Evolutionary conservation across 2,888 invertebrate genomes (phyloP), one percentile per base, ranked within the genome.

Genomic region (Leptinotarsa tumamoca): DNA sequence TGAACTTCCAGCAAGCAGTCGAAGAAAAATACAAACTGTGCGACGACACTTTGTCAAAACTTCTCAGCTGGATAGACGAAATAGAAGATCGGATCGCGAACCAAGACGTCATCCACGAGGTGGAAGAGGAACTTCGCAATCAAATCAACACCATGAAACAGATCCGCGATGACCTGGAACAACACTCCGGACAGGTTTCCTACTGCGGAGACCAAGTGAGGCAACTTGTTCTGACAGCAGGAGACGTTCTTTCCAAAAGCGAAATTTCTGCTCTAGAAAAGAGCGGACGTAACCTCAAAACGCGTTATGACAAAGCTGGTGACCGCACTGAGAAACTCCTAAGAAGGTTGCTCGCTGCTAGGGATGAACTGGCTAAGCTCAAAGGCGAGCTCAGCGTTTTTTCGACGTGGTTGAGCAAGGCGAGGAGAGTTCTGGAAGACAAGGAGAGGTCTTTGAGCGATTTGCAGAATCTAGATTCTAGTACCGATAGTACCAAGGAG

Each of bases 1-100:
- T 21, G 17, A 68, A 69, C 86, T 90, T 92, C 82, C 91, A 97
- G 97, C 96, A 96, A 95, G 97, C 97, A 86, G 95, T 97, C 83
- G 95, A 97, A 90, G 97, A 97, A 89, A 96, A 96, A 89, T 97
- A 96, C 91, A 95, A 95, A 87, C 91, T 95, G 84, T 97, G 96
- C 89, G 96, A 96, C 88, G 96, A 96, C 88, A 95, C 94, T 61
- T 91, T 97, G 76, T 93, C 93, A 79, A 95, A 95, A 87, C 91
- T 97, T 75, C 90, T 96, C 83, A 94, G 95, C 88, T 97, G 97
- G 97, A 94, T 98, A 82, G 92, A 92, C 33, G 94, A 94, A 77
- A 91, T 97, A 13, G 97, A 98, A 89, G 93, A 94, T 80, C 92
- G 94, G 84, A 91, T 98, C 81, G 95, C 96, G 66, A 93, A 94